These are phyloP conservation scores for Byasa hedistus DNA, from an alignment of 2,888 invertebrate species.

Conservation along the genomic window DNA sequence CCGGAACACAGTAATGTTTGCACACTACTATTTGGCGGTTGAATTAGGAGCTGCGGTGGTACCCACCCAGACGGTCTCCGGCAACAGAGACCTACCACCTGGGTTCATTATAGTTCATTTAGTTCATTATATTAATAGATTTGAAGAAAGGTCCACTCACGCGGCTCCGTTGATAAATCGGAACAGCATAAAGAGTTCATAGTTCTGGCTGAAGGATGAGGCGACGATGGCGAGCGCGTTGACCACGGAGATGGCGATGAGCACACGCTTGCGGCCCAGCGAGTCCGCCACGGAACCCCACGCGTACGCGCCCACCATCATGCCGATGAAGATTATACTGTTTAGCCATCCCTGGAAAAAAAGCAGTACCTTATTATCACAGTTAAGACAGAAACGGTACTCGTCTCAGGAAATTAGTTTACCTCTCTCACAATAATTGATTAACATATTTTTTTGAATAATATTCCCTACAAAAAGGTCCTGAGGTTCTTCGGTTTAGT, in stretches of 20 bases:
- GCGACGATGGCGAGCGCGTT: constrained; percentile 94
- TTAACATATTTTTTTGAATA: too few relatives aligned
- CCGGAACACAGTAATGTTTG: too few relatives aligned
- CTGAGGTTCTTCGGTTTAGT: too few relatives aligned
- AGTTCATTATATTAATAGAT: too few relatives aligned
- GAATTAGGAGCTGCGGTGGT: too few relatives aligned
- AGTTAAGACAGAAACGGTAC: not conserved
- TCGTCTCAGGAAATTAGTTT: too few relatives aligned
- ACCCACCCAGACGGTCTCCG: too few relatives aligned
- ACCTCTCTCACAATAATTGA: too few relatives aligned
- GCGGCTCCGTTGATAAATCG: constrained; percentile 96
- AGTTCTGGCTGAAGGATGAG: constrained; percentile 93
- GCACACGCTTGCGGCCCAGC: constrained; percentile 91
- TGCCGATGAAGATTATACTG: constrained; percentile 91
- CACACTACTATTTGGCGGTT: too few relatives aligned
- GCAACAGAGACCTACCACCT: too few relatives aligned
- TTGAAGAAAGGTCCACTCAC: constrained; percentile 81
- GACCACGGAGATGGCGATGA: constrained; percentile 93
- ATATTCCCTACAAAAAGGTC: too few relatives aligned
- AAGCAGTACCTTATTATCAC: not conserved
- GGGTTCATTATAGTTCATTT: too few relatives aligned
- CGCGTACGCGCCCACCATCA: constrained; percentile 96
- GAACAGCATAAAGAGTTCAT: constrained; percentile 93
- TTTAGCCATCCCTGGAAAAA: constrained; percentile 83
- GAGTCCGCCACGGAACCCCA: constrained; percentile 96